Percentiles rank a stretch among this genome's conserved stretches.
Evolutionary conservation across 2,113 vertebrate species (phyloP).

Genomic region (Scytalopus superciliaris): DNA sequence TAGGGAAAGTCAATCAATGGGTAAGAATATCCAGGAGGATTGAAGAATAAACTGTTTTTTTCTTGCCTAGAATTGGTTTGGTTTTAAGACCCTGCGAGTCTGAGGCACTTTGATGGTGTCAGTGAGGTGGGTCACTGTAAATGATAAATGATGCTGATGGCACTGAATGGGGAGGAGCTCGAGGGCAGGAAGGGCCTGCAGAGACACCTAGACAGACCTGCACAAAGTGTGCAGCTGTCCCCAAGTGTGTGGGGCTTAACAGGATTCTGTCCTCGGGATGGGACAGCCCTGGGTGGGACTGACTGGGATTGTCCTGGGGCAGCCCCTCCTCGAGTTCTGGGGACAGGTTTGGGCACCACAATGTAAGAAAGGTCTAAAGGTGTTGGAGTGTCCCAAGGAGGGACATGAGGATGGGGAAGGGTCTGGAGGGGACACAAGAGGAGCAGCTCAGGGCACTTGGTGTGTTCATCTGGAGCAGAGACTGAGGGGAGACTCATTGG

Average conservation of each 20-base stretch:
- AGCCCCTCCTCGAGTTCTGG: not conserved
- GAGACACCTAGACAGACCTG: not conserved
- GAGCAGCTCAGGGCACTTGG: too few species aligned
- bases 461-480: too few species aligned
- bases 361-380: not conserved
- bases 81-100: not conserved
- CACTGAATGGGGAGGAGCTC: too few species aligned
- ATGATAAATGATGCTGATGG: not conserved
- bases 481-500: too few species aligned
- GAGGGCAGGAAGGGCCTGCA: too few species aligned
- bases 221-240: not conserved
- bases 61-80: not conserved
- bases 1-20: not conserved
- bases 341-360: too few species aligned
- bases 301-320: not conserved
- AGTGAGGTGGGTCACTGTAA: not conserved
- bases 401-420: too few species aligned
- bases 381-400: too few species aligned
- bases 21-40: not conserved
- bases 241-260: not conserved
- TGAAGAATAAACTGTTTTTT: not conserved
- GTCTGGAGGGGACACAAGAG: too few species aligned
- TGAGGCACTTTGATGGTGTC: not conserved
- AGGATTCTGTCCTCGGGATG: too few species aligned
- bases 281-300: too few species aligned